These are phyloP conservation scores for Embidobia sp. DNA, from an alignment of 2,888 invertebrate genomes.

Conservation along the genomic window DNA sequence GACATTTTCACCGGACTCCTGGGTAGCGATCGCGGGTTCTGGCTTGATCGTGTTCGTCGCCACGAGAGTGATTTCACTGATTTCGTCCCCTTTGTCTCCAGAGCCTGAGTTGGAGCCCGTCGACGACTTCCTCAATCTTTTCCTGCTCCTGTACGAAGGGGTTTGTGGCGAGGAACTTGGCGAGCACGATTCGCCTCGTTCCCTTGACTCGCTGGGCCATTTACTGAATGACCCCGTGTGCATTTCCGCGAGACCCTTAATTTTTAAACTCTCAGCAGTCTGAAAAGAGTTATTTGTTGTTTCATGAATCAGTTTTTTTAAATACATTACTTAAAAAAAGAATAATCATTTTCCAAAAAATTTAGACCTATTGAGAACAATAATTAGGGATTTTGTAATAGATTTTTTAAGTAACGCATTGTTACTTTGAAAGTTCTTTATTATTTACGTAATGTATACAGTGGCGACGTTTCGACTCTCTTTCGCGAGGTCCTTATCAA, in stretches of 20 bases:
- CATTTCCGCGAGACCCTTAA: conserved; percentile 94
- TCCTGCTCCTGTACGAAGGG: conserved; percentile 84
- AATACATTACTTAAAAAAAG: background rate
- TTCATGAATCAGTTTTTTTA: conserved; percentile 70
- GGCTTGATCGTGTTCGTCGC: conserved; percentile 79
- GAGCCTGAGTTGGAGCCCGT: conserved; percentile 82
- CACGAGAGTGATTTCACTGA: conserved; percentile 78
- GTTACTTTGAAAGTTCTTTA: too few relatives aligned
- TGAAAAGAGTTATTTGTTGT: too few relatives aligned
- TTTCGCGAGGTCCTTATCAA: too few relatives aligned
- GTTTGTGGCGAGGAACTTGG: conserved; percentile 83
- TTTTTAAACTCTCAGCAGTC: conserved; percentile 93
- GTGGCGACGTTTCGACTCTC: too few relatives aligned
- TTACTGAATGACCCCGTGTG: conserved; percentile 89
- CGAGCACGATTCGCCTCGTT: conserved; percentile 77
- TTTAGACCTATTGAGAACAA: too few relatives aligned
- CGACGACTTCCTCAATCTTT: conserved; percentile 86
- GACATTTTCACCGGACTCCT: conserved; percentile 72
- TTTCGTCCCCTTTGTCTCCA: conserved; percentile 76
- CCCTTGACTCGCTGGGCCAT: conserved; percentile 83
- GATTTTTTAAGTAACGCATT: too few relatives aligned
- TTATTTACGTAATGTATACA: too few relatives aligned
- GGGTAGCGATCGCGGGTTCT: conserved; percentile 75
- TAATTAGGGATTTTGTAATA: too few relatives aligned
- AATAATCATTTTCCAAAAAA: too few relatives aligned